These are phyloP conservation scores for Coregonus clupeaformis DNA, from an alignment of 2,113 vertebrate species.

Conservation along the genomic window DNA sequence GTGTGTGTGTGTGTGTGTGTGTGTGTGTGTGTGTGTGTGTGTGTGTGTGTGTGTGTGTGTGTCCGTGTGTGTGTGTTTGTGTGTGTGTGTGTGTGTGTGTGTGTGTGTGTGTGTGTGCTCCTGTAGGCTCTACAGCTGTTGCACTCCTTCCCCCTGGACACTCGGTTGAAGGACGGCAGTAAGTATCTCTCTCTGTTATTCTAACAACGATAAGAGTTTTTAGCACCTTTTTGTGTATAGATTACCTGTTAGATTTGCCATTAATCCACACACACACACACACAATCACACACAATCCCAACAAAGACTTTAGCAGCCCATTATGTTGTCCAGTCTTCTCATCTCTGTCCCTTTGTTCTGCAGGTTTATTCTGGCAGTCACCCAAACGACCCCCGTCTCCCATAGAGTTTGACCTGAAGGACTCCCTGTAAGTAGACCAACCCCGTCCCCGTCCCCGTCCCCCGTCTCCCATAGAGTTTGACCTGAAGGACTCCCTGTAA, in stretches of 20 bases:
- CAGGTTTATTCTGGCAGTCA: slow-evolving; percentile 99
- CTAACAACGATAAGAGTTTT: too few species aligned
- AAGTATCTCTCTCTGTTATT: slow-evolving; percentile 61
- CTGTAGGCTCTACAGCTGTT: slow-evolving; percentile 90
- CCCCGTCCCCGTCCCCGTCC: too few species aligned
- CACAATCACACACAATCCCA: too few species aligned
- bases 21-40: neutral
- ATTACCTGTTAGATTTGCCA: too few species aligned
- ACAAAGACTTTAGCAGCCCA: neutral
- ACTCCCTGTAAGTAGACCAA: slow-evolving; percentile 86
- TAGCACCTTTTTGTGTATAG: too few species aligned
- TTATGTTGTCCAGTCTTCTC: neutral
- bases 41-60: too few species aligned
- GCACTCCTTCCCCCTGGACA: slow-evolving; percentile 94
- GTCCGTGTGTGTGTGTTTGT: neutral
- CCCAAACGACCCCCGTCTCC: slow-evolving; percentile 94
- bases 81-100: neutral
- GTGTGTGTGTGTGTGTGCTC: slow-evolving; percentile 13
- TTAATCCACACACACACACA: neutral
- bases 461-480: too few species aligned
- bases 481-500: too few species aligned
- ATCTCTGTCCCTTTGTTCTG: slow-evolving; percentile 20
- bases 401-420: slow-evolving; percentile 88
- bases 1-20: too few species aligned
- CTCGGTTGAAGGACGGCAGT: slow-evolving; percentile 97